phyloP scores from a whole-genome alignment of 2,113 vertebrate species.

The Stigmatopora argus region DNA sequence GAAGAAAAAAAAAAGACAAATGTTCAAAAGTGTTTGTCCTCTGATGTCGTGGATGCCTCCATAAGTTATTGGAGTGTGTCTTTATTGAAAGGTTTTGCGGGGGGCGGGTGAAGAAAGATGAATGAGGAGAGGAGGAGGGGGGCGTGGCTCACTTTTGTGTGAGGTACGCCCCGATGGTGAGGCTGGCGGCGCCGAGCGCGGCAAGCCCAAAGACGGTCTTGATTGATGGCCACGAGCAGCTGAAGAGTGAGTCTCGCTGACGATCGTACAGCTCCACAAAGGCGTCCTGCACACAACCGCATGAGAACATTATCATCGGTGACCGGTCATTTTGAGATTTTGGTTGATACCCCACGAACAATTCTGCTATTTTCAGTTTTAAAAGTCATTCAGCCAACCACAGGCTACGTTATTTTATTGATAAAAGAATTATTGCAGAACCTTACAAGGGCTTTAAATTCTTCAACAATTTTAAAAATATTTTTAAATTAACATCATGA shows the following conservation, averaged over 20 bases:
- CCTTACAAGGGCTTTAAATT: no score
- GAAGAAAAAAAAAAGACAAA: conserved; percentile 19
- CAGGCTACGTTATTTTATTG: no score
- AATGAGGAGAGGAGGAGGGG: conserved; percentile 32
- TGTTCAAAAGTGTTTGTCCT: conserved; percentile 22
- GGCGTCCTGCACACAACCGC: conserved; percentile 78
- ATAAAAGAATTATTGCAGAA: no score
- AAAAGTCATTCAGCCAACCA: no score
- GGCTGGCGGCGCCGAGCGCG: conserved; percentile 89
- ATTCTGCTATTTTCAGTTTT: no score
- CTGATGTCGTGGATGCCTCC: conserved; percentile 15
- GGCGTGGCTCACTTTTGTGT: conserved; percentile 84
- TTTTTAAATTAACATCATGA: no score
- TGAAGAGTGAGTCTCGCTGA: conserved; percentile 80
- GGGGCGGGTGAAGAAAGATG: conserved; percentile 27
- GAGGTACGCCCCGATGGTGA: conserved; percentile 92
- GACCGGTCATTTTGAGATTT: no score
- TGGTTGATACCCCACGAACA: no score
- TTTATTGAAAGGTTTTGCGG: conserved; percentile 27
- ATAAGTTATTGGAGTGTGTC: conserved; percentile 44
- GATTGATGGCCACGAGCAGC: conserved; percentile 90
- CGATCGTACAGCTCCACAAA: conserved; percentile 93
- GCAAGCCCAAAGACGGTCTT: conserved; percentile 91
- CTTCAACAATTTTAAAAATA: no score
- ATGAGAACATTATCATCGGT: neutral